A percentile compares a stretch with the other conserved stretches of the same genome.
These are phyloP conservation scores for Cebidichthys violaceus DNA, from an alignment of 2,113 vertebrate species.

Conservation along the genomic window DNA sequence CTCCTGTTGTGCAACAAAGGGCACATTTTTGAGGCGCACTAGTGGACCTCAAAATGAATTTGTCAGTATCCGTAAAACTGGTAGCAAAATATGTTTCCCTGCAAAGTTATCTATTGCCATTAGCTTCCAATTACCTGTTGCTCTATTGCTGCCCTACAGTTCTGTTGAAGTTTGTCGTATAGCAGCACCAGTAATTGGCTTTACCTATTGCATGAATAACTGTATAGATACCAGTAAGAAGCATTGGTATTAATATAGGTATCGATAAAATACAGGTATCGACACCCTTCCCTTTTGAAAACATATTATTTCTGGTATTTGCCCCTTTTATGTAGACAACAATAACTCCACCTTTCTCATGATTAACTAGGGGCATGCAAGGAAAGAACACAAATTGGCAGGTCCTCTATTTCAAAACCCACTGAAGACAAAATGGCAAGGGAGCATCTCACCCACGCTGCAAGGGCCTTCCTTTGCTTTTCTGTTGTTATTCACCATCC, in stretches of 20 bases:
- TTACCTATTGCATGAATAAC: neutral
- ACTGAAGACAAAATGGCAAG: conserved; percentile 70
- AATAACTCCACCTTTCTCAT: conserved; percentile 54
- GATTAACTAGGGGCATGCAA: conserved; percentile 54
- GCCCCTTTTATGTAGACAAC: conserved; percentile 39
- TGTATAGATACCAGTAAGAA: neutral
- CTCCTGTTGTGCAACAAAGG: neutral
- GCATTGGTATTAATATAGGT: neutral
- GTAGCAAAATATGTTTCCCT: too few species aligned
- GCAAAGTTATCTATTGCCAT: neutral
- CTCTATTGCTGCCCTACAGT: neutral
- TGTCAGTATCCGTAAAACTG: too few species aligned
- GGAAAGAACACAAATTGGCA: conserved; percentile 63
- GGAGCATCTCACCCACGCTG: conserved; percentile 71
- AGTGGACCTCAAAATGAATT: neutral
- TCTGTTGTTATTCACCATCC: conserved; percentile 68
- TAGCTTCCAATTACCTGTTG: neutral
- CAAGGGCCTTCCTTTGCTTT: conserved; percentile 74
- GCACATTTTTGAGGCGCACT: neutral
- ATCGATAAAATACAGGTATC: neutral
- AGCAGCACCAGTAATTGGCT: neutral
- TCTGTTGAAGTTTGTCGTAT: neutral
- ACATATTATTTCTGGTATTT: conserved; percentile 16
- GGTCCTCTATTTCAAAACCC: conserved; percentile 75
- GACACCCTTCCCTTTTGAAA: neutral